Percentiles rank a stretch among this genome's conserved stretches.
Evolutionary conservation across 2,888 invertebrate species (phyloP).

Genomic region (Drosophila cognata): DNA sequence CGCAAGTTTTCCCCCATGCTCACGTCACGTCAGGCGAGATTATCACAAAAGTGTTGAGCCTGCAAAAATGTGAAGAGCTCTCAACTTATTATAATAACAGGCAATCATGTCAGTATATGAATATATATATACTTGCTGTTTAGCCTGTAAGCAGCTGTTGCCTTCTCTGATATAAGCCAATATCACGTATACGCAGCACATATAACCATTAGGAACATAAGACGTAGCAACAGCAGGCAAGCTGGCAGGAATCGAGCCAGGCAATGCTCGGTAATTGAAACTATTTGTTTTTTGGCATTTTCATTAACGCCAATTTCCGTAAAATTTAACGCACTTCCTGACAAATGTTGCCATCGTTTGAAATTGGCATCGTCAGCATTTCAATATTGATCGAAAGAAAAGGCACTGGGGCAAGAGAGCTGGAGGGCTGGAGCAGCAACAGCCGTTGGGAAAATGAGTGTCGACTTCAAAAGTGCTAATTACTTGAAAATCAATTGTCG

Average conservation of each 20-base stretch:
- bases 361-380: constrained; percentile 23
- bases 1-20: neutral
- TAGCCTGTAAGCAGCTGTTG: constrained; percentile 26
- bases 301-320: constrained; percentile 74
- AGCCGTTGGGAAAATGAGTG: constrained; percentile 38
- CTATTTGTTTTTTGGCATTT: constrained; percentile 74
- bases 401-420: neutral
- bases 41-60: constrained; percentile 48
- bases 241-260: neutral
- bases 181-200: constrained; percentile 64
- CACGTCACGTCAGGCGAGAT: constrained; percentile 35
- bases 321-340: constrained; percentile 72
- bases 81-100: constrained; percentile 22
- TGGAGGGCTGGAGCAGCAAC: constrained; percentile 11
- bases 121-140: neutral
- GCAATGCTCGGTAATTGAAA: constrained; percentile 67
- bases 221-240: constrained; percentile 12
- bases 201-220: constrained; percentile 42
- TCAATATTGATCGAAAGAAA: constrained; percentile 12
- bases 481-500: constrained; percentile 78
- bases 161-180: constrained; percentile 38
- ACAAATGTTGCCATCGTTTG: constrained; percentile 68
- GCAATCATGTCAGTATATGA: constrained; percentile 19
- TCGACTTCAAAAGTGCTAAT: constrained; percentile 64
- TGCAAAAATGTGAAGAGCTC: constrained; percentile 19